phyloP scores from a whole-genome alignment of 2,113 vertebrate genomes.

The Psilopsiagon aurifrons region DNA sequence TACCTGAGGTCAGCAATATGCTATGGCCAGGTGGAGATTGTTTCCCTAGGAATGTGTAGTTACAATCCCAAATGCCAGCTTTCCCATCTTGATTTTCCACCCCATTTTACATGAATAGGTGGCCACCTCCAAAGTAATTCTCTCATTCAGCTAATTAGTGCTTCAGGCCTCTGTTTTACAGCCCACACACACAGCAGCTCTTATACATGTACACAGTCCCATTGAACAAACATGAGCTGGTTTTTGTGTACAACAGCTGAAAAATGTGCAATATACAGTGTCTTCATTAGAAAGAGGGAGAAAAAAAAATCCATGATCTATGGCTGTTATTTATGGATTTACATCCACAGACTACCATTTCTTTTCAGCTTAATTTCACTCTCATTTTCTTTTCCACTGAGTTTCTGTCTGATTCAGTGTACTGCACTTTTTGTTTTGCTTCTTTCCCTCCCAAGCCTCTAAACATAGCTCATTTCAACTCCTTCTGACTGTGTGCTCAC shows the following conservation, averaged over 20 bases:
- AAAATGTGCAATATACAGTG: not conserved
- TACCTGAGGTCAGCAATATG: not conserved
- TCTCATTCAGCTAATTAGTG: not conserved
- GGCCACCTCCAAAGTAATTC: not conserved
- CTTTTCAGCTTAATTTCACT: not conserved
- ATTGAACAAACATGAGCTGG: not conserved
- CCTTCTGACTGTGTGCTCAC: not conserved
- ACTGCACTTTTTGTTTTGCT: not conserved
- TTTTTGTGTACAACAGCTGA: not conserved
- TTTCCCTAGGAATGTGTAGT: not conserved
- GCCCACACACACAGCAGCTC: not conserved
- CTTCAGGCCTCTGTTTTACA: not conserved
- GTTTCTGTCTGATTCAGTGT: not conserved
- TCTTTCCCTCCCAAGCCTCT: not conserved
- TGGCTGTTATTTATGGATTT: not conserved
- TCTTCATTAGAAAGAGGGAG: not conserved
- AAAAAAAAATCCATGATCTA: not conserved
- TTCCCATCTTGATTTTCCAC: not conserved
- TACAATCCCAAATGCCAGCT: not conserved
- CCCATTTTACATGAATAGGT: not conserved
- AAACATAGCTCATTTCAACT: not conserved
- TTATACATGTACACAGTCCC: not conserved
- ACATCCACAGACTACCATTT: not conserved
- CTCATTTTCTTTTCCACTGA: not conserved
- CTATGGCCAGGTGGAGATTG: not conserved